A percentile compares a stretch with the other conserved stretches of the same genome.
These are phyloP conservation scores for Lasioglossum baleicum DNA, from an alignment of 1,140 invertebrate species.

Conservation along the genomic window DNA sequence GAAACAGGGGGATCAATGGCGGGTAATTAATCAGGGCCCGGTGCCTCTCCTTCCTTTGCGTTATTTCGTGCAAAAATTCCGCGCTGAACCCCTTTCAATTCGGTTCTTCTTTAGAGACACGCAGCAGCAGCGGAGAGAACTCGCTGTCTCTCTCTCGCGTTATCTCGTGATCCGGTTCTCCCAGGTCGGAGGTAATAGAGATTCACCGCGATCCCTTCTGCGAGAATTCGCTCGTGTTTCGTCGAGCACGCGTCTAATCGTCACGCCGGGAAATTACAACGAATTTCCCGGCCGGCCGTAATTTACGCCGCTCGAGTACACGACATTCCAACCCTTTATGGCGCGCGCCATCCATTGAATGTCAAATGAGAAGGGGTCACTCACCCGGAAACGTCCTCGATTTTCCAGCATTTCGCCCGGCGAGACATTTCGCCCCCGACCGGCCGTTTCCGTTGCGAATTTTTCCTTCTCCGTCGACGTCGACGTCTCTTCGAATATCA, in stretches of 20 bases:
- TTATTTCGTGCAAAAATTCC: too few species aligned
- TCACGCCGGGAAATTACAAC: conserved; percentile 56
- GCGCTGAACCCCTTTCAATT: too few species aligned
- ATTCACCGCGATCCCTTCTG: conserved; percentile 22
- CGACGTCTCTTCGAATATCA: background rate
- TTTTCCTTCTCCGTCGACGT: background rate
- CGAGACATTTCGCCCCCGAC: background rate
- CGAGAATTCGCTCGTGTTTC: conserved; percentile 47
- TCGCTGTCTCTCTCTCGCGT: conserved; percentile 1
- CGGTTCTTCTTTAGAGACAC: too few species aligned
- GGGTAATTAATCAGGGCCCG: too few species aligned
- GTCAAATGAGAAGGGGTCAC: conserved; percentile 38
- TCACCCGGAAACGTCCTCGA: conserved; percentile 19
- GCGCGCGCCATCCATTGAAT: conserved; percentile 41
- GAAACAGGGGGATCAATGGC: too few species aligned
- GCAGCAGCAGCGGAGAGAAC: too few species aligned
- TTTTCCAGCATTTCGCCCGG: background rate
- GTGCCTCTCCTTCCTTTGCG: too few species aligned
- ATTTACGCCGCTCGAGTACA: conserved; percentile 52
- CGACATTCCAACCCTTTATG: conserved; percentile 52
- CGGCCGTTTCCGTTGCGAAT: background rate
- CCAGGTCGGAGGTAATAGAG: conserved; percentile 19
- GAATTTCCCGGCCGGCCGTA: conserved; percentile 46
- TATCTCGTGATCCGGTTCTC: background rate
- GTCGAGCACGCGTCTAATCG: conserved; percentile 48